Conservation (phyloP, 2,113 vertebrate species). For the Platichthys flesus region DNA sequence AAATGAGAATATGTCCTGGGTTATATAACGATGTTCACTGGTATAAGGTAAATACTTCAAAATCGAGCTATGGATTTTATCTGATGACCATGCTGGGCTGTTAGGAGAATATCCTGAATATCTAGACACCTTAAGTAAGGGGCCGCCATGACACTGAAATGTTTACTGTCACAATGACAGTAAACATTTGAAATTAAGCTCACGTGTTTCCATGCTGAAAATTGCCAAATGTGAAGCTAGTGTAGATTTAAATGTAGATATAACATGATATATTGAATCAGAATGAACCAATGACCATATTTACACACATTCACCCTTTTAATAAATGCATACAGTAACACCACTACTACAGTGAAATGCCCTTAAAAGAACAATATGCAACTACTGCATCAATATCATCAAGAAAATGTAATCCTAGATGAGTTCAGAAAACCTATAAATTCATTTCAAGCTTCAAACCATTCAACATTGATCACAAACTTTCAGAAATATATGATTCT, state of each 20-base stretch:
- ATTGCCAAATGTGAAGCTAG: neutral
- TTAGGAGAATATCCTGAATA: too few relatives aligned
- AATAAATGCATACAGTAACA: constrained; percentile 50
- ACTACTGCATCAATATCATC: constrained; percentile 20
- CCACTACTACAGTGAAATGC: constrained; percentile 40
- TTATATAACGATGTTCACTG: too few relatives aligned
- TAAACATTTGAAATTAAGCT: neutral
- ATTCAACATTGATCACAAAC: constrained; percentile 30
- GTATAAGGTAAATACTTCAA: too few relatives aligned
- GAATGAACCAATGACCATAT: constrained; percentile 3
- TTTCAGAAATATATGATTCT: constrained; percentile 57
- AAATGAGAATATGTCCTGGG: too few relatives aligned
- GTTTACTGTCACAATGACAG: neutral
- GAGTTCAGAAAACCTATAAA: constrained; percentile 44
- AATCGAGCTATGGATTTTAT: too few relatives aligned
- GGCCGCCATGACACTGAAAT: neutral
- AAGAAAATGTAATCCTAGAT: constrained; percentile 47
- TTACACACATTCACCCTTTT: constrained; percentile 46
- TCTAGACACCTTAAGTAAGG: neutral
- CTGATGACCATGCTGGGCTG: too few relatives aligned
- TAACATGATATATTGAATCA: neutral
- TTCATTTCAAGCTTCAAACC: constrained; percentile 22
- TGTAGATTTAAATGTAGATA: neutral
- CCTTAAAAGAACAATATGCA: constrained; percentile 14
- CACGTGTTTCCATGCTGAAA: neutral